Conservation (phyloP, 1,140 invertebrate species). For the Orius laevigatus region DNA sequence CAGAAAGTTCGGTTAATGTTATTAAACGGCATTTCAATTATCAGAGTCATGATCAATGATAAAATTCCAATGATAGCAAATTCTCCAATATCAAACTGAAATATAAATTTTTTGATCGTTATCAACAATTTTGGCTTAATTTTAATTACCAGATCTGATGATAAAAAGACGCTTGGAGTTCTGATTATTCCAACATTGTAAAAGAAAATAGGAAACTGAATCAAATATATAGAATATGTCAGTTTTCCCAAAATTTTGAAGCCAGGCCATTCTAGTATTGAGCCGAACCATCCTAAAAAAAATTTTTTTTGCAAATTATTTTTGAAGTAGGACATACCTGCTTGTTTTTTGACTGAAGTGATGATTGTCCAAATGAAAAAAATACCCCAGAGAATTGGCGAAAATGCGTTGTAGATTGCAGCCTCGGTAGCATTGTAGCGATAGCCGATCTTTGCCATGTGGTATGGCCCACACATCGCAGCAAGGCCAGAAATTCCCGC, state of each 20-base stretch:
- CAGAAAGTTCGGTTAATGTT: neutral
- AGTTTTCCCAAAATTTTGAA: slow-evolving; percentile 48
- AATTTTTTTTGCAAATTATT: slow-evolving; percentile 1
- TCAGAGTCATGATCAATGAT: neutral
- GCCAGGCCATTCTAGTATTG: slow-evolving; percentile 42
- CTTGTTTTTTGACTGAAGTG: slow-evolving; percentile 21
- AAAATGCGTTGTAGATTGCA: slow-evolving; percentile 43
- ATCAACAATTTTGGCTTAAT: too few relatives aligned
- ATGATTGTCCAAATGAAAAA: slow-evolving; percentile 46
- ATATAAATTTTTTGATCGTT: neutral
- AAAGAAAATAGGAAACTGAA: slow-evolving; percentile 50
- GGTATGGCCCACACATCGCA: slow-evolving; percentile 40
- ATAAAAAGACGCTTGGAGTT: neutral
- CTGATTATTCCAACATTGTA: slow-evolving; percentile 34
- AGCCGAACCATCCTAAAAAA: slow-evolving; percentile 39
- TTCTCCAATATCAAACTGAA: neutral
- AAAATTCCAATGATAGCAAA: neutral
- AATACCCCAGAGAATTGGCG: slow-evolving; percentile 41
- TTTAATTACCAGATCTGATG: neutral
- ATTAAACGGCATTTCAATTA: neutral
- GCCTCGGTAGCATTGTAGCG: slow-evolving; percentile 40
- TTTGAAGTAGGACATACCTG: neutral
- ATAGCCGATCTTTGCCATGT: slow-evolving; percentile 37
- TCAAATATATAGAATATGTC: slow-evolving; percentile 56
- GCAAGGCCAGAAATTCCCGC: slow-evolving; percentile 31